Conservation (phyloP, 1,140 invertebrate genomes). For the Probaryconus sp. region DNA sequence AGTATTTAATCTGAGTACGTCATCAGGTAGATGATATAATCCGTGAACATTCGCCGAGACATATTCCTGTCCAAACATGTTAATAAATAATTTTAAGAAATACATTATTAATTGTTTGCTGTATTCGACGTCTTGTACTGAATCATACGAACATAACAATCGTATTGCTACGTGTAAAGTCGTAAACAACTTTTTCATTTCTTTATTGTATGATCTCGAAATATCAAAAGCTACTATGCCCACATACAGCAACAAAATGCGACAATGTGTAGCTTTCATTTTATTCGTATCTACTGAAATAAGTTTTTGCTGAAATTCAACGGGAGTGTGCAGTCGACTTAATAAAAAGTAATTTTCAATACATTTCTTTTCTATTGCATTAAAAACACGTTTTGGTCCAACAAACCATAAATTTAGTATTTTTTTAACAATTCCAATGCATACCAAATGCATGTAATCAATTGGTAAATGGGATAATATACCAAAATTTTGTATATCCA, state of each 20-base stretch:
- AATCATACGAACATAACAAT: background rate
- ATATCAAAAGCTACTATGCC: background rate
- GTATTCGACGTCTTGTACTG: background rate
- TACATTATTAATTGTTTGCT: background rate
- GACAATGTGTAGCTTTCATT: no score
- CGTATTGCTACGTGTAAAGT: slow-evolving; percentile 11
- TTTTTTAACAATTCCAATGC: slow-evolving; percentile 61
- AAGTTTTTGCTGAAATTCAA: no score
- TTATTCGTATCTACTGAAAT: no score
- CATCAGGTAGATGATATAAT: slow-evolving; percentile 1
- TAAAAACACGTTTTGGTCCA: no score
- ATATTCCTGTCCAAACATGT: background rate
- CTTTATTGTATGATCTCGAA: no score
- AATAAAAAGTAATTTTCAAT: no score
- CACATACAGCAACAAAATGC: background rate
- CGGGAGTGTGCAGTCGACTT: no score
- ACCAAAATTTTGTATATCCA: slow-evolving; percentile 49
- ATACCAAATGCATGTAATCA: slow-evolving; percentile 65
- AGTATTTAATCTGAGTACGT: slow-evolving; percentile 5
- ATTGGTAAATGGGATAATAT: slow-evolving; percentile 49
- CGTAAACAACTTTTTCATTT: no score
- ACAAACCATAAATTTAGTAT: slow-evolving; percentile 27
- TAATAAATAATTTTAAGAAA: background rate
- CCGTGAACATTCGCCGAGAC: slow-evolving; percentile 15
- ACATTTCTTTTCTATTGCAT: no score